Base-by-base conservation (phyloP, 23 tunicate genomes). In the Clavelina lepadiformis region DNA sequence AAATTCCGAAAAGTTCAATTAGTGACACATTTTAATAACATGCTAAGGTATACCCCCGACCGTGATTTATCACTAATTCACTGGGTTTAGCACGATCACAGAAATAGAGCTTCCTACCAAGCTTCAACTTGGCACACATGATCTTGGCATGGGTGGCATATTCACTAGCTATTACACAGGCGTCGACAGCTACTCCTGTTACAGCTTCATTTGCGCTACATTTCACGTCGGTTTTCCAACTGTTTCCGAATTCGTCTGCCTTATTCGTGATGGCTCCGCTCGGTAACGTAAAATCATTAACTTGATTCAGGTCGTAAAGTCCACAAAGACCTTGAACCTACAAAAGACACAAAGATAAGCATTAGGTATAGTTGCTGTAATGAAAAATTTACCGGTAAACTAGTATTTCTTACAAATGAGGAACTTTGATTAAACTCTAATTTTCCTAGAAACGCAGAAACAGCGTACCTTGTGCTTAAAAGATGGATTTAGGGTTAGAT, bases 261-360 rank as follows among this genome's bases (percentile, higher is more conserved):
- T 71, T 59, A 29, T 81, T 38, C 24, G 97, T 76, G 49, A 83
- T 81, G 33, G 81, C 82, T 31, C 80, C 75, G 46, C 71, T 45
- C 20, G 97, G 89, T 25, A 81, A 66, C 5, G 83, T 75, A 33
- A 67, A 81, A 68, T 89, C 97, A 56, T 89, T 89, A 7, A 28
- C 69, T 64, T 81, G 89, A 71, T 81, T 89, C 53, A 80, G 79
- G 45, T 89, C 81, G 73, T 80, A 89, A 23, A 75, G 7, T 8
- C 97, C 97, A 49, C 97, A 89, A 1, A 89, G 72, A 38, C 97
- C 97, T 64, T 71, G 67, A 49, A 81, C 83, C 87, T 81, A 41
- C n/a, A 24, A 55, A 56, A 21, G 7, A 70, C 22, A 60, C 13
- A 60, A 7, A n/a, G n/a, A n/a, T n/a, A n/a, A n/a, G 18, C 50